phyloP scores from a whole-genome alignment of 92 coral and sea anemone species.

The Bergia puertoricense region DNA sequence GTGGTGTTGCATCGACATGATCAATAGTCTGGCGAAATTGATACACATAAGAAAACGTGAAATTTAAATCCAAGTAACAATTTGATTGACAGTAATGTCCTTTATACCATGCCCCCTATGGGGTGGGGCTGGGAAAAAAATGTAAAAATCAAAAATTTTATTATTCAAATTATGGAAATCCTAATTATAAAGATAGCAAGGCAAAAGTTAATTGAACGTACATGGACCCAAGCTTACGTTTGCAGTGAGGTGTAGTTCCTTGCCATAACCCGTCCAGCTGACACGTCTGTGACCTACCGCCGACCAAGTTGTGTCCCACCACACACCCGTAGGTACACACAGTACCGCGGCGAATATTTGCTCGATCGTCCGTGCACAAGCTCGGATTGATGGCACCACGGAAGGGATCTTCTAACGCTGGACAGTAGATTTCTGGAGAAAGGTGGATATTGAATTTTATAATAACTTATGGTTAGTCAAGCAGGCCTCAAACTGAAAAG shows the following conservation, averaged over 20 bases:
- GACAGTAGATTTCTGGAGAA: slow-evolving; percentile 87
- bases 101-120: no score
- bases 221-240: slow-evolving; percentile 62
- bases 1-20: no score
- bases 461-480: background rate
- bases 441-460: background rate
- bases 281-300: slow-evolving; percentile 73
- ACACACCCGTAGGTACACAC: slow-evolving; percentile 81
- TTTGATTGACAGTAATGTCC: no score
- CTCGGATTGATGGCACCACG: slow-evolving; percentile 75
- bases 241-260: slow-evolving; percentile 85
- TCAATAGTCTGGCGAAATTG: no score
- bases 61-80: no score
- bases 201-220: background rate
- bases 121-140: no score
- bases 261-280: slow-evolving; percentile 85
- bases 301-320: slow-evolving; percentile 75
- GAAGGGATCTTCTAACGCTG: slow-evolving; percentile 89
- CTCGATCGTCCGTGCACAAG: slow-evolving; percentile 74
- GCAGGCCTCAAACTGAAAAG: no score
- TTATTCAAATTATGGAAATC: no score
- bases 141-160: no score
- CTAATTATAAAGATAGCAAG: no score
- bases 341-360: slow-evolving; percentile 78
- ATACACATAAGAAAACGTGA: no score